Evolutionary conservation across 2,888 invertebrate genomes (phyloP).

Genomic region (Cenopis cana): DNA sequence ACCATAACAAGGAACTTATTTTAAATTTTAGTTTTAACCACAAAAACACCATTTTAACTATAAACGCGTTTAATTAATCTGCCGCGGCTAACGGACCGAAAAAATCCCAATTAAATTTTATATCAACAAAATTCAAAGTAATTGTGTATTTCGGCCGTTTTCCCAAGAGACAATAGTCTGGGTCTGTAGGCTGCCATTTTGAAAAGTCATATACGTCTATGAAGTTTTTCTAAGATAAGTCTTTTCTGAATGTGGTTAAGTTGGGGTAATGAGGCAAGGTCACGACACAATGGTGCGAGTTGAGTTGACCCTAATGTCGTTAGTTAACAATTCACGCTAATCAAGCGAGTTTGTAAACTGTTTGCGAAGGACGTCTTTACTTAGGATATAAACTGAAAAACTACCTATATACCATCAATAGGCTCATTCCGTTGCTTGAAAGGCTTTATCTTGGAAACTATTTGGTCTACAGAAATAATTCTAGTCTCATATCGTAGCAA

Average conservation of each 20-base stretch:
- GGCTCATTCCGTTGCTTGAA: too few relatives aligned
- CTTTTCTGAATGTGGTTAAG: background rate
- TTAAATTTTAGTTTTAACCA: slow-evolving; percentile 4
- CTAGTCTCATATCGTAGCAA: too few relatives aligned
- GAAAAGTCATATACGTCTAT: background rate
- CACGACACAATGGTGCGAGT: slow-evolving; percentile 28
- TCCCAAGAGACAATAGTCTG: slow-evolving; percentile 27
- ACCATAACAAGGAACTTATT: slow-evolving; percentile 15
- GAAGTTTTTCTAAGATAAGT: background rate
- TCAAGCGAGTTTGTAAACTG: slow-evolving; percentile 20
- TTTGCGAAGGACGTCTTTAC: slow-evolving; percentile 21
- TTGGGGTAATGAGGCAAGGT: slow-evolving; percentile 25
- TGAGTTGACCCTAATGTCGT: slow-evolving; percentile 35
- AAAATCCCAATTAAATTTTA: slow-evolving; percentile 33
- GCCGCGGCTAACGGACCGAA: slow-evolving; percentile 30
- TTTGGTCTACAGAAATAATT: too few relatives aligned
- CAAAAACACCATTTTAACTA: slow-evolving; percentile 12
- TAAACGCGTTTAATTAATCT: slow-evolving; percentile 22
- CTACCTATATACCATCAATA: too few relatives aligned
- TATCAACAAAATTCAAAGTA: slow-evolving; percentile 27
- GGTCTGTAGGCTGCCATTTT: background rate
- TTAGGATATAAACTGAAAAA: background rate
- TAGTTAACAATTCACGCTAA: slow-evolving; percentile 16
- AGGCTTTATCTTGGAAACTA: too few relatives aligned
- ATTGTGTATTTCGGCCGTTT: slow-evolving; percentile 24